These are phyloP conservation scores for Incurvaria masculella DNA, from an alignment of 2,888 invertebrate genomes.

Conservation along the genomic window DNA sequence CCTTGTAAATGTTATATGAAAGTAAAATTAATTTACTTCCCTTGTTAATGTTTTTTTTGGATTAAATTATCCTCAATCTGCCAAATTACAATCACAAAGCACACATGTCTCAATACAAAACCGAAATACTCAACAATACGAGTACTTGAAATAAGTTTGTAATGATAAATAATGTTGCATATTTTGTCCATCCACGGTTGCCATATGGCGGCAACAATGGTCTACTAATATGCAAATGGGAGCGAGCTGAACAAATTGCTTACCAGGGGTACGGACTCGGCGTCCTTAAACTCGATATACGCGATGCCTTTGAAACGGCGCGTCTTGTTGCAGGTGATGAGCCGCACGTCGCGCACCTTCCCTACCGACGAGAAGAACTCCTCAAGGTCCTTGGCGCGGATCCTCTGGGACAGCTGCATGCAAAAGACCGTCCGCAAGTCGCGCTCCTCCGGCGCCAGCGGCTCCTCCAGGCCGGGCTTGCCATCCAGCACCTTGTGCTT, in stretches of 20 bases:
- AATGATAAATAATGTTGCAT: not conserved
- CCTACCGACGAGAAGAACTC: conserved; percentile 99
- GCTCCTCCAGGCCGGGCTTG: conserved; percentile 65
- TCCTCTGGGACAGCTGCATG: conserved; percentile 95
- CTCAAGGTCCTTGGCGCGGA: conserved; percentile 91
- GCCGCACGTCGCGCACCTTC: conserved; percentile 95
- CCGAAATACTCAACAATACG: too few relatives aligned
- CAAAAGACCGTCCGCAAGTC: conserved; percentile 99
- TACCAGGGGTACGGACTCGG: conserved; percentile 93
- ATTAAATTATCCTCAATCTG: too few relatives aligned
- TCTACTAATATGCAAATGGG: not conserved
- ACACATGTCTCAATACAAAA: too few relatives aligned
- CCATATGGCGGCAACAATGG: not conserved
- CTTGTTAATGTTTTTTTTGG: too few relatives aligned
- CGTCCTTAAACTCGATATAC: conserved; percentile 99
- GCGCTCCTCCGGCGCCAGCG: conserved; percentile 93
- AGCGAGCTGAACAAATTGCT: too few relatives aligned
- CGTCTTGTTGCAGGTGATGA: conserved; percentile 99
- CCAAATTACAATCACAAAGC: too few relatives aligned
- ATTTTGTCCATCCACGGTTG: conserved; percentile 1
- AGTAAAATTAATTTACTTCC: not conserved
- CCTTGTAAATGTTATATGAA: too few relatives aligned
- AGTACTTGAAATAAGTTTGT: too few relatives aligned
- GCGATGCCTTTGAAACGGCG: conserved; percentile 98
- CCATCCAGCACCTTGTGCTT: conserved; percentile 54